Base-by-base conservation (phyloP, 23 tunicate genomes). In the Ciona savignyi region DNA sequence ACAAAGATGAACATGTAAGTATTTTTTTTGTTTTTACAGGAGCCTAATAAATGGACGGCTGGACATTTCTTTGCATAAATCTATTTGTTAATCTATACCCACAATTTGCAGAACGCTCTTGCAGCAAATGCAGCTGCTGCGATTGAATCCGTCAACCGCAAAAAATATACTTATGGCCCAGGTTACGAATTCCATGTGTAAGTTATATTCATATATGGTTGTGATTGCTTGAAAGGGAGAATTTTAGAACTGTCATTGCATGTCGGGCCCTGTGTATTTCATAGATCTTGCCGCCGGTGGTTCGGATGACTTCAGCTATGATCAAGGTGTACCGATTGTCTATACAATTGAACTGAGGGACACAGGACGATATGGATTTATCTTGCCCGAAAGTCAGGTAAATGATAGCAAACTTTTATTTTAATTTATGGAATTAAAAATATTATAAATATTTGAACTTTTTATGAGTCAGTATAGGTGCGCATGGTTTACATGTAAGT, bases 281-380 rank as follows among this genome's bases (percentile, higher is more conserved):
- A 4, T 51, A 93, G 93, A 93, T 33, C 51, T 75, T 0, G 99
- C 99, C 1, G 96, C 99, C 30, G 99, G 99, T n/a, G 96, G 93
- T 19, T 95, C 99, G 20, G 96, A 89, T 62, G 99, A 95, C 70
- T 90, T 80, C 73, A 83, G 91, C 42, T 33, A 65, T 32, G 90
- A 80, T 33, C 20, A 66, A 22, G 96, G 93, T 35, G 80, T 74
- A 25, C 15, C 30, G 2, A 60, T 88, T 26, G 60, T 81, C 0
- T 95, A 81, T 78, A 88, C 96, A 11, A 71, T 95, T 34, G 99
- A 95, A 64, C 60, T 95, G 63, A 85, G 99, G 35, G 96, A 95
- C 60, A 77, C 63, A 24, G 99, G 96, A 63, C 33, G 78, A 70
- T 80, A 75, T 63, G 96, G 93, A 65, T 95, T 95, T 67, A n/a